These are phyloP conservation scores for Tiliacea aurago DNA, from an alignment of 2,888 invertebrate genomes.

Conservation along the genomic window DNA sequence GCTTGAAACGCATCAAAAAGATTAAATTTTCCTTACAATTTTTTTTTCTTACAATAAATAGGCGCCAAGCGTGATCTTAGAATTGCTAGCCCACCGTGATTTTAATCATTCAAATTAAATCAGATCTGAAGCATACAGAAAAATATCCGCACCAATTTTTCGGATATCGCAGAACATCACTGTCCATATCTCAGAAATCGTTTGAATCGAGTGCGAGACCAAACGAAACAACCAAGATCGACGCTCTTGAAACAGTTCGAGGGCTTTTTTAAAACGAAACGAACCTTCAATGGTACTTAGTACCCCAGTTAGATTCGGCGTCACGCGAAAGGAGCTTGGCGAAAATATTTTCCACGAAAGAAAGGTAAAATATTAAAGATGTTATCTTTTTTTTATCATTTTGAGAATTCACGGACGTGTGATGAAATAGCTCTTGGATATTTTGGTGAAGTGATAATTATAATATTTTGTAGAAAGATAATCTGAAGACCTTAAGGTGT, in stretches of 20 bases:
- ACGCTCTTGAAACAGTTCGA: conserved; percentile 65
- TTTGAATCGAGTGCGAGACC: conserved; percentile 60
- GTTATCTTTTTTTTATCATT: conserved; percentile 4
- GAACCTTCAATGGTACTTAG: conserved; percentile 72
- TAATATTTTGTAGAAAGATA: background rate
- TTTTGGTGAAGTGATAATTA: conserved; percentile 32
- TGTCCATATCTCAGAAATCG: conserved; percentile 50
- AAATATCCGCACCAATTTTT: conserved; percentile 6
- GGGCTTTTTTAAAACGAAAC: conserved; percentile 70
- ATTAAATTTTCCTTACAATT: background rate
- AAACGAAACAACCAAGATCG: conserved; percentile 69
- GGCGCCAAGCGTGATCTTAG: no score
- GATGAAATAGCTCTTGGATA: conserved; percentile 27
- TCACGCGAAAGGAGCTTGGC: conserved; percentile 49
- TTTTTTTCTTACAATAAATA: background rate
- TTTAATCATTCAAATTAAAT: background rate
- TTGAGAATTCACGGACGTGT: conserved; percentile 14
- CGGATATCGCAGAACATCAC: conserved; percentile 43
- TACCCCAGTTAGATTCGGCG: conserved; percentile 65
- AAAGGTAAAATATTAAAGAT: conserved; percentile 9
- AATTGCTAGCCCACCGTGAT: background rate
- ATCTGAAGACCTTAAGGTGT: background rate
- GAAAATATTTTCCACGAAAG: conserved; percentile 42
- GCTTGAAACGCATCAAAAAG: background rate
- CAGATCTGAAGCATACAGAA: background rate